phyloP scores from a whole-genome alignment of 2,113 vertebrate genomes.

The Chrysochloris asiatica region DNA sequence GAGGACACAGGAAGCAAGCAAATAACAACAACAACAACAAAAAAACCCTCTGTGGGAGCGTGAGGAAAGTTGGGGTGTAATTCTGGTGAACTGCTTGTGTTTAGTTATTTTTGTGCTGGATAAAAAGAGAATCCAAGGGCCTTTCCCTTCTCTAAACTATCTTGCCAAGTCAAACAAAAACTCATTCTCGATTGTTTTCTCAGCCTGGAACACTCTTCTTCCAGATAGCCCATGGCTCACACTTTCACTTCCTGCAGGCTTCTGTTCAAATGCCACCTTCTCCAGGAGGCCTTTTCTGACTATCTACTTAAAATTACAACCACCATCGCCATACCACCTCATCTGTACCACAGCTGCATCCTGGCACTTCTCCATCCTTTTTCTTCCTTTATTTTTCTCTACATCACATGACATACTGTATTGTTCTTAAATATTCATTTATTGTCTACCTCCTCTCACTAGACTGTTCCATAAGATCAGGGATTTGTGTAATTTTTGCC shows the following conservation, averaged over 20 bases:
- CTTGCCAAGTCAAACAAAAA: conserved; percentile 31
- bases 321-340: fast-evolving
- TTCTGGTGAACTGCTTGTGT: neutral
- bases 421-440: no score
- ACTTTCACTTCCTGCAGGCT: no score
- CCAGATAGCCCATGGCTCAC: neutral
- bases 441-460: no score
- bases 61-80: conserved; percentile 3
- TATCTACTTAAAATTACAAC: neutral
- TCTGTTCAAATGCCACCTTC: no score
- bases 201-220: neutral
- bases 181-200: neutral
- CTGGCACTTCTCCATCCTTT: no score
- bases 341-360: no score
- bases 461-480: no score
- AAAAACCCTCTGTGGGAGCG: neutral
- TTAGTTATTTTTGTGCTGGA: conserved; percentile 36
- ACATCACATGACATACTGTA: no score
- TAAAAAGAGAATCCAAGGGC: neutral
- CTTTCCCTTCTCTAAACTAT: conserved; percentile 19
- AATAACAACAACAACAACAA: no score
- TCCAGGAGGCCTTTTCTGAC: neutral
- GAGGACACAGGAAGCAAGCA: conserved; percentile 9
- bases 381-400: neutral
- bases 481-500: no score